Percentiles rank a stretch among this genome's conserved stretches.
Evolutionary conservation across 2,113 vertebrate species (phyloP).

Genomic region (Pluvianellus socialis): DNA sequence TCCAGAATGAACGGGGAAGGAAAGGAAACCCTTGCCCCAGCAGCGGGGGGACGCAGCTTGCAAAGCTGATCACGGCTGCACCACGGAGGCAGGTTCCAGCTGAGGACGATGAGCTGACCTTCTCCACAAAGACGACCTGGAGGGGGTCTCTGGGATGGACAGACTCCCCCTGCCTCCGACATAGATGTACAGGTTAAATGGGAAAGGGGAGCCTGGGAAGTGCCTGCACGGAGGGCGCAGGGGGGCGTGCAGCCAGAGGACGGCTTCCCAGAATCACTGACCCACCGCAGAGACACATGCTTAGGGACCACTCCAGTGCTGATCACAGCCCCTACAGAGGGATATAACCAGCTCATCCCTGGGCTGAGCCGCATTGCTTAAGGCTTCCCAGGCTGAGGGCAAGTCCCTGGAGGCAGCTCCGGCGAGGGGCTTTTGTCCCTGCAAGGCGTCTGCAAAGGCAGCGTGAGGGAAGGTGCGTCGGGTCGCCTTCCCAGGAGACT

Average conservation of each 20-base stretch:
- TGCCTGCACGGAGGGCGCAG: background rate
- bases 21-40: background rate
- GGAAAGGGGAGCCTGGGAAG: background rate
- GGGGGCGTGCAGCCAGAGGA: background rate
- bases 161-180: background rate
- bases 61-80: background rate
- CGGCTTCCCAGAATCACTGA: background rate
- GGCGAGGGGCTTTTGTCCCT: background rate
- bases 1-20: background rate
- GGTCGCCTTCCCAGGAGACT: background rate
- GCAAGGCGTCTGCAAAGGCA: background rate
- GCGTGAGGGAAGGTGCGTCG: accelerated
- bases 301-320: background rate
- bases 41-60: background rate
- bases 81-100: background rate
- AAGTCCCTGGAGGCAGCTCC: background rate
- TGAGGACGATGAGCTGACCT: background rate
- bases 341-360: background rate
- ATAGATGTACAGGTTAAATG: background rate
- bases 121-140: background rate
- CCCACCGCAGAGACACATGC: background rate
- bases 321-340: accelerated
- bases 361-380: background rate
- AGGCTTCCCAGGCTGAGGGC: background rate
- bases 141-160: background rate